These are phyloP conservation scores for Eudemis profundana DNA, from an alignment of 2,888 invertebrate species.

Conservation along the genomic window DNA sequence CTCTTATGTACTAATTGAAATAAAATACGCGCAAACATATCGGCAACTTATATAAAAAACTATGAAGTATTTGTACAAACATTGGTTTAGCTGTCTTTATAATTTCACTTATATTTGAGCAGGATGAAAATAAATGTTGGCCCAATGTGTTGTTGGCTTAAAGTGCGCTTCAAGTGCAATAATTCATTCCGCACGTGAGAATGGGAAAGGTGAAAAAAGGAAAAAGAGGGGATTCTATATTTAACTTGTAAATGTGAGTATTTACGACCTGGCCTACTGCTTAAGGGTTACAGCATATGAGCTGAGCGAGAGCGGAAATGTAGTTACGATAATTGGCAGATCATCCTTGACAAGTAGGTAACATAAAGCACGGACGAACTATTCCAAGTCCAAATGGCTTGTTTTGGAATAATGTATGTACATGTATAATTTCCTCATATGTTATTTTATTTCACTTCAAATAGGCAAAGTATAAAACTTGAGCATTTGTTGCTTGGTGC, in stretches of 20 bases:
- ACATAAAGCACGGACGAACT: too few species aligned
- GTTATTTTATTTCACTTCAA: too few species aligned
- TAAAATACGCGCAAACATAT: slow-evolving; percentile 30
- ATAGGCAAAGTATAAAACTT: too few species aligned
- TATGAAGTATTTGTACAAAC: slow-evolving; percentile 5
- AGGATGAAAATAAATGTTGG: slow-evolving; percentile 47
- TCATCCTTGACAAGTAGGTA: too few species aligned
- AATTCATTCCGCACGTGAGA: slow-evolving; percentile 67
- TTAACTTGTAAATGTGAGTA: slow-evolving; percentile 76
- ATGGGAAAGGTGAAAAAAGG: slow-evolving; percentile 57
- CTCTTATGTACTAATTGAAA: slow-evolving; percentile 31
- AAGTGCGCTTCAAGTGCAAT: slow-evolving; percentile 62
- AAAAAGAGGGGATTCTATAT: slow-evolving; percentile 72
- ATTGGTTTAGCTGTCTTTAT: slow-evolving; percentile 19
- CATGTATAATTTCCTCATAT: too few species aligned
- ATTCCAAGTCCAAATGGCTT: too few species aligned
- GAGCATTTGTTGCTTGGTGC: too few species aligned
- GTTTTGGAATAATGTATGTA: too few species aligned
- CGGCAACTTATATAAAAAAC: slow-evolving; percentile 25
- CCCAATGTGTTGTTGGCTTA: slow-evolving; percentile 32
- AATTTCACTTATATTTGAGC: slow-evolving; percentile 14
- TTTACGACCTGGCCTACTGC: slow-evolving; percentile 73
- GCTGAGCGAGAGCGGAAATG: slow-evolving; percentile 51
- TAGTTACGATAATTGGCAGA: slow-evolving; percentile 1
- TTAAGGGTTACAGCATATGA: slow-evolving; percentile 51